phyloP scores from a whole-genome alignment of 2,888 invertebrate genomes.

The Drosophila emarginata region DNA sequence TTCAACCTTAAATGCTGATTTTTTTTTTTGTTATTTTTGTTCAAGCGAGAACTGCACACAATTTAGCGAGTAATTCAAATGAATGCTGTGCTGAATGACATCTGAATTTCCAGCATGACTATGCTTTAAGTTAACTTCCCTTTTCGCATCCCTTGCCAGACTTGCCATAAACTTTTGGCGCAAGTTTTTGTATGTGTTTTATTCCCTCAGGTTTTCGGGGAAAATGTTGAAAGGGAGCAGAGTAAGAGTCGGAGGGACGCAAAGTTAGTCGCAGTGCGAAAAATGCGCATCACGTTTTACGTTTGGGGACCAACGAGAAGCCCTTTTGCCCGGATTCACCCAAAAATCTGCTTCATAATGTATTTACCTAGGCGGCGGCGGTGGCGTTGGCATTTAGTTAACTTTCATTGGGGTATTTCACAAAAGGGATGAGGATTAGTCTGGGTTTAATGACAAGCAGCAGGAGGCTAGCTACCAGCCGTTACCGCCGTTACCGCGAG shows the following conservation, averaged over 20 bases:
- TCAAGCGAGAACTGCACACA: conserved; percentile 50
- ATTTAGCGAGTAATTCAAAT: conserved; percentile 60
- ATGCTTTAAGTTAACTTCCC: conserved; percentile 47
- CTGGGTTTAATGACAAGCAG: conserved; percentile 46
- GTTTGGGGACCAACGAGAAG: conserved; percentile 53
- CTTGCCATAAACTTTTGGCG: conserved; percentile 62
- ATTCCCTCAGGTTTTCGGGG: background rate
- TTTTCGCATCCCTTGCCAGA: background rate
- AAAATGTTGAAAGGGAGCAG: background rate
- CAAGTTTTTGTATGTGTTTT: conserved; percentile 61
- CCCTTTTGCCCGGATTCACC: conserved; percentile 9
- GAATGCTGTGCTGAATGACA: conserved; percentile 56
- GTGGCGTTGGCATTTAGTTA: background rate
- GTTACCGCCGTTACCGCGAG: background rate
- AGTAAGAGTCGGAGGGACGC: conserved; percentile 6
- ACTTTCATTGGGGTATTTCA: conserved; percentile 16
- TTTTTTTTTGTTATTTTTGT: conserved; percentile 24
- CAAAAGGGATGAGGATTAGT: conserved; percentile 38
- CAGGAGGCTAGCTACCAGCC: background rate
- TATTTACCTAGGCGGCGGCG: conserved; percentile 65
- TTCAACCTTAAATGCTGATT: conserved; percentile 35
- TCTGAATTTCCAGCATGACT: conserved; percentile 40
- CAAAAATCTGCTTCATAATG: conserved; percentile 42
- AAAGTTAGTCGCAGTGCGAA: conserved; percentile 59
- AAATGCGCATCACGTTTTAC: conserved; percentile 77